Conservation (phyloP, 2,113 vertebrate species). For the Morphnarchus princeps region DNA sequence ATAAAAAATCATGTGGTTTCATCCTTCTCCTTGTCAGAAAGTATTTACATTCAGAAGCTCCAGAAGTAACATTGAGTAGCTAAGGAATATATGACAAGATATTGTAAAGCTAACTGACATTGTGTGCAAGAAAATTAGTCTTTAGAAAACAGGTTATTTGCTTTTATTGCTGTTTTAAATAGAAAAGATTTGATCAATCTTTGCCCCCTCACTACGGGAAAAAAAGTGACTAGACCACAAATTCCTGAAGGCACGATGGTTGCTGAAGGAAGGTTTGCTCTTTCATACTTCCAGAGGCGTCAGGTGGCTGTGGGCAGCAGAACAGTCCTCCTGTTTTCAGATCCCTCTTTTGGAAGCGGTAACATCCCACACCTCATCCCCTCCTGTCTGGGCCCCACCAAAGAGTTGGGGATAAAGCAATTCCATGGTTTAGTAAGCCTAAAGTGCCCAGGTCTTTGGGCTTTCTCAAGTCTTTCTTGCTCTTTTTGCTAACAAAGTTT, state of each 20-base stretch:
- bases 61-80: not conserved
- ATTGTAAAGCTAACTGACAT: not conserved
- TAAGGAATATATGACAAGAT: conserved; percentile 11
- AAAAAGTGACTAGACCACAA: not conserved
- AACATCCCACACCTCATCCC: not conserved
- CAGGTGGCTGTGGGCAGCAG: not conserved
- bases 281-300: not conserved
- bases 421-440: not conserved
- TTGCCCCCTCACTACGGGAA: not conserved
- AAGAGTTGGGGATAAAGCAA: not conserved
- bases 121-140: not conserved
- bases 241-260: not conserved
- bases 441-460: not conserved
- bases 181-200: not conserved
- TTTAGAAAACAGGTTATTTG: not conserved
- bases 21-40: conserved; percentile 3
- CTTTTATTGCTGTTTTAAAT: not conserved
- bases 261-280: not conserved
- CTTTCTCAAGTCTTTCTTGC: not conserved
- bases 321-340: not conserved
- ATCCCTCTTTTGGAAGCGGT: not conserved
- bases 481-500: not conserved
- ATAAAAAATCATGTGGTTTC: conserved; percentile 16
- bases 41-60: conserved; percentile 22
- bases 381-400: not conserved